A percentile compares a stretch with the other conserved stretches of the same genome.
Evolutionary conservation across 1,140 invertebrate genomes (phyloP).

Genomic region (Hesperophylax magnus): DNA sequence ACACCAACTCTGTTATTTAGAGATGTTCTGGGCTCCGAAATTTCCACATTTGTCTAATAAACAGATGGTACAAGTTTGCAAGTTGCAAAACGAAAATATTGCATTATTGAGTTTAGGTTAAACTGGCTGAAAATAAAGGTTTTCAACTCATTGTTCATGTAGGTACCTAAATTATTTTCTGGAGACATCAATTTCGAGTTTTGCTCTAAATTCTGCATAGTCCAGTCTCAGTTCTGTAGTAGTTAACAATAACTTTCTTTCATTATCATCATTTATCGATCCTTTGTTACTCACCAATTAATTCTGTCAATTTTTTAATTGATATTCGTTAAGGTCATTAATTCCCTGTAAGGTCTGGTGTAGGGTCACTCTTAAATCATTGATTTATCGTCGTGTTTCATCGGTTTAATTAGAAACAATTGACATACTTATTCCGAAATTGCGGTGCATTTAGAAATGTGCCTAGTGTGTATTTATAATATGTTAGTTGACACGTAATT

Average conservation of each 20-base stretch:
- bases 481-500: background rate
- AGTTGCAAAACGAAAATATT: too few relatives aligned
- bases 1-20: too few relatives aligned
- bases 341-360: background rate
- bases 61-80: too few relatives aligned
- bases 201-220: too few relatives aligned
- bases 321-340: background rate
- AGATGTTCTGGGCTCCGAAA: too few relatives aligned
- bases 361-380: background rate
- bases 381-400: background rate
- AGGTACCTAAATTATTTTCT: too few relatives aligned
- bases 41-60: too few relatives aligned
- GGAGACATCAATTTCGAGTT: too few relatives aligned
- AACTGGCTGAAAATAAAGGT: too few relatives aligned
- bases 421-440: conserved; percentile 37
- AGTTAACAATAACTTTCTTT: background rate
- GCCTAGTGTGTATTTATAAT: background rate
- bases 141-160: too few relatives aligned
- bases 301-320: conserved; percentile 12
- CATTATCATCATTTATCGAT: background rate
- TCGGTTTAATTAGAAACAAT: conserved; percentile 22
- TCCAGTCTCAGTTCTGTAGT: background rate
- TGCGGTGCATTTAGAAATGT: conserved; percentile 15
- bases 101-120: too few relatives aligned
- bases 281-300: background rate